Evolutionary conservation across 2,888 invertebrate species (phyloP), one percentile per base, ranked within the genome.

Genomic region (Caenorhabditis auriculariae): DNA sequence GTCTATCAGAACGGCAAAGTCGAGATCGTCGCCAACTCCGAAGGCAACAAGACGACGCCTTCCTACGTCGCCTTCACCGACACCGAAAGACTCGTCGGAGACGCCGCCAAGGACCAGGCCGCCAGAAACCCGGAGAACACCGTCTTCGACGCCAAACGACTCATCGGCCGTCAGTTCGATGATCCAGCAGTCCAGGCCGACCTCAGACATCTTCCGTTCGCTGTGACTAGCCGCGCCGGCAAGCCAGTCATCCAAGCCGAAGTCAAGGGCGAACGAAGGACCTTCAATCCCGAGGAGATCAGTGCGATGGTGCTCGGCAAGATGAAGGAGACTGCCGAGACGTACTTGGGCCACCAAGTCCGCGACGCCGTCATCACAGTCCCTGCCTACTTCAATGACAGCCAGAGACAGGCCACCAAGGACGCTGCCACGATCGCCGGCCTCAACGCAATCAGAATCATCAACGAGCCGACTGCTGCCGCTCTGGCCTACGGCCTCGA

Each of bases 221-320:
- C 74, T 29, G 65, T 80, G 46, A 72, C 66, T 47, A 62, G 56
- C 44, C 68, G 61, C 28, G 65, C 57, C 24, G 64, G 65, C 15
- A 72, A 73, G 43, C 72, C 74, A 39, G 62, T 71, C 42, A 50
- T 74, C 43, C 86, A 88, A 82, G 90, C 91, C 23, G 84, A 89
- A 64, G 91, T 90, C 86, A 92, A 91, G 82, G 91, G 91, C 35
- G 91, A 92, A 83, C 84, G 84, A 53, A 93, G 92, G 83, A 87
- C 87, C 9, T 80, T 77, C 66, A 69, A 58, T 32, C 77, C 81
- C 26, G 81, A 81, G 62, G 82, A 82, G 58, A 70, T 78, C 46
- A 75, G 74, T 17, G 75, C 78, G 7, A 79, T 79, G 78, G 77
- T 78, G 23, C 61, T 78, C 27, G 66, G 54, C 50, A 78, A 78